Base-by-base conservation (phyloP, 2,888 invertebrate genomes). In the Catonia carolina region DNA sequence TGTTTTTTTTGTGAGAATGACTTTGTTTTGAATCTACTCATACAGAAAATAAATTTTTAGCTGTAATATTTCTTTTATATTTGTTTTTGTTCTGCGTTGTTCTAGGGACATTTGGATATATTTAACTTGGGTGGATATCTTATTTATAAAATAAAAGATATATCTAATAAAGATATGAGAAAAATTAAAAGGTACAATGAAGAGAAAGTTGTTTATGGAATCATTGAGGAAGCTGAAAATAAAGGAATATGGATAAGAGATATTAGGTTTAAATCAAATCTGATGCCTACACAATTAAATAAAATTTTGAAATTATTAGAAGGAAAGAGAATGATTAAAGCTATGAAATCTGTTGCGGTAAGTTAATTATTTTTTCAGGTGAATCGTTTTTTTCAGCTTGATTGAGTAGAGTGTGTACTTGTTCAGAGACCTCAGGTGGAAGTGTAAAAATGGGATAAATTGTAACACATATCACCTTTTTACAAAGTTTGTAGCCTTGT, bases 201-300 rank as follows among this genome's bases (percentile, higher is more conserved):
- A 73, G 97, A 97, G 70, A 90, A 89, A 75, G 81, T 96, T 10
- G 93, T 99, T 0, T 97, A 87, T 70, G 84, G 86, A 62, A 86
- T 98, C 54, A 94, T 99, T 55, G 92, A 94, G 73, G 91, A 94
- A 69, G 90, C 96, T 42, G 89, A 89, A 0, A 94, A 90, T 71
- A 94, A 91, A 70, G 98, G 98, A 15, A 97, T 99, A 69, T 99
- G 98, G 98, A 92, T 93, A 61, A 77, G 95, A 62, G 96, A 98
- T 67, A 95, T 99, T 59, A 79, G 97, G 63, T 81, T 84, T 59
- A 88, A 91, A 64, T 92, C 93, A 0, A 97, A 97, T 72, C 76
- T 99, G 52, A 86, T 88, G 56, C 86, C 87, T 71, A 89, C 90
- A 2, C 92, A 91, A 68, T 75, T 98, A 2, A 93, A 89, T 66